Conservation (phyloP, 2,888 invertebrate genomes). For the Scrobipalpa costella region DNA sequence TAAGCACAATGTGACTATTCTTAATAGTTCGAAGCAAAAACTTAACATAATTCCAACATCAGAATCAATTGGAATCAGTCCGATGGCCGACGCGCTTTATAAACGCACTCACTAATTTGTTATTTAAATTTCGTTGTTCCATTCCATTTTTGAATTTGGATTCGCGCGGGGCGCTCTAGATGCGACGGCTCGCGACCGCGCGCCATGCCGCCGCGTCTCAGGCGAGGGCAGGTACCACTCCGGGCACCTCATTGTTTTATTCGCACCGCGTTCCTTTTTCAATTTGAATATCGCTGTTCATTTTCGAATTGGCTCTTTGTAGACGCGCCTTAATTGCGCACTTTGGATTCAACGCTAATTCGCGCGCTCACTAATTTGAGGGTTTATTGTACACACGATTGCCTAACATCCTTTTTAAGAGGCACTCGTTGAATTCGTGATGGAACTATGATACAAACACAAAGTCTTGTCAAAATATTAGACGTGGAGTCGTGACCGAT, state of each 20-base stretch:
- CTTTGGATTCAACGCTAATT: constrained; percentile 78
- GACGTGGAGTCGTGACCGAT: constrained; percentile 42
- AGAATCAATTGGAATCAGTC: constrained; percentile 65
- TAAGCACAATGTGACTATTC: constrained; percentile 21
- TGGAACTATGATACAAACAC: constrained; percentile 41
- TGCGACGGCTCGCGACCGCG: constrained; percentile 37
- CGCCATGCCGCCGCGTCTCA: constrained; percentile 20
- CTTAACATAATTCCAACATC: constrained; percentile 54
- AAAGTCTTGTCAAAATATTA: constrained; percentile 45
- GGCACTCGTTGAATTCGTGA: constrained; percentile 63
- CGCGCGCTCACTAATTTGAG: constrained; percentile 75
- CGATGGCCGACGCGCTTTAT: constrained; percentile 63
- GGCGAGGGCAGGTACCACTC: constrained; percentile 41
- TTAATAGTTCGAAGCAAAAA: constrained; percentile 23
- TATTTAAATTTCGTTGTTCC: constrained; percentile 71
- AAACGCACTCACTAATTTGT: constrained; percentile 72
- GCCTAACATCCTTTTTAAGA: constrained; percentile 68
- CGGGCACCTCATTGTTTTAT: constrained; percentile 68
- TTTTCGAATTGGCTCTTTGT: constrained; percentile 76
- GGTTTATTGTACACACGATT: constrained; percentile 69
- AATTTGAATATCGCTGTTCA: constrained; percentile 79
- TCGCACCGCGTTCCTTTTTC: constrained; percentile 75
- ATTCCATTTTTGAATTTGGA: constrained; percentile 70
- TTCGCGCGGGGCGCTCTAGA: constrained; percentile 58
- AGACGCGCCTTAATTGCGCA: constrained; percentile 75